Percentiles rank a stretch among this genome's conserved stretches.
These are phyloP conservation scores for Ferdinandea cuprea DNA, from an alignment of 2,888 invertebrate genomes.

Conservation along the genomic window DNA sequence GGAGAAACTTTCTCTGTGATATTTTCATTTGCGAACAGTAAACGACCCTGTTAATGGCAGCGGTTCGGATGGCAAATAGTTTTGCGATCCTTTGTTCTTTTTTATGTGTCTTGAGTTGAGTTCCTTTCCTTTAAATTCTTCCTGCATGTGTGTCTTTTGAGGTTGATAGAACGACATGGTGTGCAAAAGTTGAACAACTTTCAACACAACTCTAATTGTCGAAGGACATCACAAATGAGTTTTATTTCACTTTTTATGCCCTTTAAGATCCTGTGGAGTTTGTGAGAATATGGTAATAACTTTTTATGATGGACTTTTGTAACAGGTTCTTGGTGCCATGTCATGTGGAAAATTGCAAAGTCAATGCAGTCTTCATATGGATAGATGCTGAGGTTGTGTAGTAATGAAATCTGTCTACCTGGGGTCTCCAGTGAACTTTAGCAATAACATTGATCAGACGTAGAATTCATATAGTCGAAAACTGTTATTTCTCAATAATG, in stretches of 20 bases:
- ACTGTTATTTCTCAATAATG: too few species aligned
- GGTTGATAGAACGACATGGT: constrained; percentile 3
- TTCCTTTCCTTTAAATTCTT: neutral
- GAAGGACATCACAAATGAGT: constrained; percentile 50
- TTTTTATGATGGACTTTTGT: constrained; percentile 33
- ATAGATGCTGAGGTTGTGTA: too few species aligned
- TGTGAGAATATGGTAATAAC: constrained; percentile 26
- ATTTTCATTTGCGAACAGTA: constrained; percentile 55
- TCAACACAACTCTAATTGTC: constrained; percentile 56
- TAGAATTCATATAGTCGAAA: too few species aligned
- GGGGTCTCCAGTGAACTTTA: too few species aligned
- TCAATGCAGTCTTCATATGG: neutral
- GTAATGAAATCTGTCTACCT: too few species aligned
- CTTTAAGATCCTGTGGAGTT: neutral
- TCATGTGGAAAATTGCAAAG: constrained; percentile 8
- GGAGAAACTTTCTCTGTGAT: constrained; percentile 53
- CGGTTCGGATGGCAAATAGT: constrained; percentile 58
- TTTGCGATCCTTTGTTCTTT: constrained; percentile 29
- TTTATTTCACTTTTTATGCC: constrained; percentile 41
- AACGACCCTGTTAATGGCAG: constrained; percentile 59
- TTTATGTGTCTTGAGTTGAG: constrained; percentile 1
- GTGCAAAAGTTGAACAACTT: constrained; percentile 28
- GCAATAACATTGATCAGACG: too few species aligned
- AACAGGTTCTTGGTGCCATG: constrained; percentile 11
- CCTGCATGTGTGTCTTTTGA: neutral